Evolutionary conservation across 2,113 vertebrate genomes (phyloP).

Genomic region (Tragelaphus imberbis): DNA sequence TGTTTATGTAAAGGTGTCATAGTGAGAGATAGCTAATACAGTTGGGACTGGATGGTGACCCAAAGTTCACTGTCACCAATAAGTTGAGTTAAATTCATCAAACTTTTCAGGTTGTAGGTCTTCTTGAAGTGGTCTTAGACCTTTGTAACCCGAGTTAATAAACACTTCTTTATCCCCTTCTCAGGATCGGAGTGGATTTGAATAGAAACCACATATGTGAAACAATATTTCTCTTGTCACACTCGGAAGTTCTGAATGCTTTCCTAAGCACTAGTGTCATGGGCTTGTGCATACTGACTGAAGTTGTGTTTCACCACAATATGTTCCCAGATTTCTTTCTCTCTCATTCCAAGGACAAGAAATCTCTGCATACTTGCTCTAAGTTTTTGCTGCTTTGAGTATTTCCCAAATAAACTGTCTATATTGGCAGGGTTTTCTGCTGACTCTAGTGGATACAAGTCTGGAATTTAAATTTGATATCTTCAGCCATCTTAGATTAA

Average conservation of each 20-base stretch:
- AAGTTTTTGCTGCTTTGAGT: slow-evolving; percentile 29
- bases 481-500: slow-evolving; percentile 36
- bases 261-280: not conserved
- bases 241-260: not conserved
- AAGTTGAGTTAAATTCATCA: not conserved
- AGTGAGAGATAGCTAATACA: not conserved
- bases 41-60: not conserved
- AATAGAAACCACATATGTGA: not conserved
- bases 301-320: not conserved
- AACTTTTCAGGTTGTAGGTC: not conserved
- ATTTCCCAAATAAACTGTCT: slow-evolving; percentile 41
- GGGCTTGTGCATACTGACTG: not conserved
- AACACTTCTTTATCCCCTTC: not conserved
- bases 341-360: not conserved
- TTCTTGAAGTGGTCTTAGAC: not conserved
- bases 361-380: not conserved
- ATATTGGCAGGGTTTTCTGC: slow-evolving; percentile 49
- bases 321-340: not conserved
- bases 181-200: not conserved
- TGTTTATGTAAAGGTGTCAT: not conserved
- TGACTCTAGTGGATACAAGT: slow-evolving; percentile 43
- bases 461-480: slow-evolving; percentile 67
- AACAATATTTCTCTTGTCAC: not conserved
- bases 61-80: not conserved
- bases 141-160: not conserved